Conservation (phyloP, 2,797 vertebrate species). For the Otolemur crassicaudatus region DNA sequence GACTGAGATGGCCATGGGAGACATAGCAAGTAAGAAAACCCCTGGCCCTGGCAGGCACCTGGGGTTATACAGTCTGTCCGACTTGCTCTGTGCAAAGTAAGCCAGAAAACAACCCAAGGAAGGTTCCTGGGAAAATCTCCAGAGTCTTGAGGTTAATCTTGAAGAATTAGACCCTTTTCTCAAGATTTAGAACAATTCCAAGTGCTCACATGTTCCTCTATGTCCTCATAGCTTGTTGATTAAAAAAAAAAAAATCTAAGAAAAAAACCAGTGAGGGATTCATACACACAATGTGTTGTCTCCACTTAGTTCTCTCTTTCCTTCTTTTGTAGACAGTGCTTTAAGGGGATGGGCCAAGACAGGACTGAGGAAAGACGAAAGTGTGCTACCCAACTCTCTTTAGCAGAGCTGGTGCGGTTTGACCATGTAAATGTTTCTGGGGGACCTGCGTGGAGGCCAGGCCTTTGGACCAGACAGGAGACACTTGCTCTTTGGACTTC, state of each 20-base stretch:
- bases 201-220: background rate
- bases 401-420: too few species aligned
- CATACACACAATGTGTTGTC: background rate
- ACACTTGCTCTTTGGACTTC: rapidly evolving
- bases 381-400: too few species aligned
- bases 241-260: too few species aligned
- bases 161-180: too few species aligned
- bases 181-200: too few species aligned
- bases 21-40: too few species aligned
- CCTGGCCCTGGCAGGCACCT: too few species aligned
- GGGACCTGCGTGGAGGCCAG: background rate
- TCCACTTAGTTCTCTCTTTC: background rate
- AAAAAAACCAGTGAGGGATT: background rate
- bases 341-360: background rate
- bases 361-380: background rate
- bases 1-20: background rate
- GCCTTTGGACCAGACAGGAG: background rate
- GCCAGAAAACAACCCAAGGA: background rate
- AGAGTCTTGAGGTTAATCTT: background rate
- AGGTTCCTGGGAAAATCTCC: background rate
- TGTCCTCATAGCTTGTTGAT: too few species aligned
- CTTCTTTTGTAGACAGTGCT: background rate
- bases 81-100: background rate
- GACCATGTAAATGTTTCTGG: too few species aligned
- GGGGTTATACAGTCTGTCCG: background rate